Conservation (phyloP, 2,797 vertebrate genomes). For the Galago senegalensis region DNA sequence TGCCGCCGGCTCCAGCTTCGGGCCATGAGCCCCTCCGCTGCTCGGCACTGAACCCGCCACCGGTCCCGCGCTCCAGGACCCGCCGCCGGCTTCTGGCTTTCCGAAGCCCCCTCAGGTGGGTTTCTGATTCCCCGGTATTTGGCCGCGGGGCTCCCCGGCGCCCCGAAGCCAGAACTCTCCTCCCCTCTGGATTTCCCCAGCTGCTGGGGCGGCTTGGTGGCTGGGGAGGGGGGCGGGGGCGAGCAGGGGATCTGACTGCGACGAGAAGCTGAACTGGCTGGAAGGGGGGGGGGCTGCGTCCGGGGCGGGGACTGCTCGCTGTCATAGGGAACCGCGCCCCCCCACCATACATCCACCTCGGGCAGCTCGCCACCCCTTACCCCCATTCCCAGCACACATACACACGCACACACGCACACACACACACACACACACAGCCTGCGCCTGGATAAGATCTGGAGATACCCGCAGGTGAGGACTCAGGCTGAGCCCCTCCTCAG, state of each 20-base stretch:
- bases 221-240: constrained; percentile 70
- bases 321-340: constrained; percentile 78
- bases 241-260: constrained; percentile 39
- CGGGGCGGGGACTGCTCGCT: constrained; percentile 74
- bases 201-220: constrained; percentile 56
- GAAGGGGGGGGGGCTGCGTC: constrained; percentile 37
- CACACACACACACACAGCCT: constrained; percentile 37
- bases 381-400: constrained; percentile 48
- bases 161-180: constrained; percentile 82
- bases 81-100: constrained; percentile 80
- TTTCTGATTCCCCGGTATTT: constrained; percentile 52
- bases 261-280: constrained; percentile 4
- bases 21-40: constrained; percentile 82
- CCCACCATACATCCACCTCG: constrained; percentile 59
- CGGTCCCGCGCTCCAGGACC: constrained; percentile 79
- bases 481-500: constrained; percentile 48
- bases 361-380: constrained; percentile 56
- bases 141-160: constrained; percentile 82
- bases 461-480: constrained; percentile 73
- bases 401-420: constrained; percentile 2
- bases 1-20: constrained; percentile 73
- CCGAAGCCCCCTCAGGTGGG: constrained; percentile 86
- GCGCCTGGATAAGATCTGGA: constrained; percentile 41
- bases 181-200: constrained; percentile 74
- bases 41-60: constrained; percentile 77